A percentile compares a stretch with the other conserved stretches of the same genome.
These are phyloP conservation scores for Helicolenus hilgendorfi DNA, from an alignment of 2,797 vertebrate species.

Conservation along the genomic window DNA sequence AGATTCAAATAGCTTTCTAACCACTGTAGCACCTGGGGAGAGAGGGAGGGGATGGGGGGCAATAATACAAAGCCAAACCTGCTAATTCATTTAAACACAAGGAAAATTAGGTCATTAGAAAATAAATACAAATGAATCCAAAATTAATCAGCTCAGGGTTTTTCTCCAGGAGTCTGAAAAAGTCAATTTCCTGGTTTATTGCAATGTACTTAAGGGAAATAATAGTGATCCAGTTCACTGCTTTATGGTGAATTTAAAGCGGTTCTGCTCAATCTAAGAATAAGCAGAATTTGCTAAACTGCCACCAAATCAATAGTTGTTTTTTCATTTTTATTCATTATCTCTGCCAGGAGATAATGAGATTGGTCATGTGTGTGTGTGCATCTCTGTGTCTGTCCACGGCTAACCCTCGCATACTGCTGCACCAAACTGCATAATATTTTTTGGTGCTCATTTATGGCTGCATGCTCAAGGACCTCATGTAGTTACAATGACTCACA, in stretches of 20 bases:
- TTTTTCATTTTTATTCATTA: background rate
- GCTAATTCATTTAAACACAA: constrained; percentile 23
- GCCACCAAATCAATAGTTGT: background rate
- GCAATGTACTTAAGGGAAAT: background rate
- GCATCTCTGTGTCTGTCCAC: no score
- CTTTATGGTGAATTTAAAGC: background rate
- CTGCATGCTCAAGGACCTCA: no score
- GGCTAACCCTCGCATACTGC: rapidly evolving
- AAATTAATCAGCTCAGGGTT: constrained; percentile 27
- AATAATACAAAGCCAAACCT: constrained; percentile 8
- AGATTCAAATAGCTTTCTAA: constrained; percentile 3
- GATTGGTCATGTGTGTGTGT: no score
- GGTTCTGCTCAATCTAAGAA: background rate
- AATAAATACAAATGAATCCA: constrained; percentile 13
- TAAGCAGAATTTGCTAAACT: background rate
- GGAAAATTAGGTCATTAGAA: constrained; percentile 24
- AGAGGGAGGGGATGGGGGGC: background rate
- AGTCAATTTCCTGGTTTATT: constrained; percentile 36
- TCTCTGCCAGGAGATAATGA: no score
- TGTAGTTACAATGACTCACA: no score
- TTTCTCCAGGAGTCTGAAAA: constrained; percentile 17
- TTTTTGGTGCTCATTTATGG: no score
- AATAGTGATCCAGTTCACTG: constrained; percentile 5
- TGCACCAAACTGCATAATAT: no score
- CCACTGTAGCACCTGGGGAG: background rate